These are phyloP conservation scores for Agonum fuliginosum DNA, from an alignment of 2,888 invertebrate species.

Conservation along the genomic window DNA sequence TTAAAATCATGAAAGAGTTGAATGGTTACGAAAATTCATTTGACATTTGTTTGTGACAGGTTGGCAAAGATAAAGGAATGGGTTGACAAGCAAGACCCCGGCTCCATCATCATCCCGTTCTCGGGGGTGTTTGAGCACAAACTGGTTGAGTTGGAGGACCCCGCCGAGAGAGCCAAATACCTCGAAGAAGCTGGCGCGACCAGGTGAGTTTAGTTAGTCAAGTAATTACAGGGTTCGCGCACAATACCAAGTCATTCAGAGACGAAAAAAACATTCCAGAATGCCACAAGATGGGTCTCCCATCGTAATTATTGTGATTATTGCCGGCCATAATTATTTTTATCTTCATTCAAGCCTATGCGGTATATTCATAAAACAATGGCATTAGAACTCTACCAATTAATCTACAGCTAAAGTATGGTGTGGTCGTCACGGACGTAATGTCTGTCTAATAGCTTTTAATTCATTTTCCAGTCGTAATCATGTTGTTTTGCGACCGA, in stretches of 20 bases:
- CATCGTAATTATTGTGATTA: slow-evolving; percentile 59
- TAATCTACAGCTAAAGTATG: slow-evolving; percentile 56
- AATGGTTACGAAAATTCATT: neutral
- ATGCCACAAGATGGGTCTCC: slow-evolving; percentile 60
- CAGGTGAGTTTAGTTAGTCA: slow-evolving; percentile 77
- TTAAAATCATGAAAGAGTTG: neutral
- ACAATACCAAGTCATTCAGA: slow-evolving; percentile 66
- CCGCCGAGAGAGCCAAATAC: slow-evolving; percentile 83
- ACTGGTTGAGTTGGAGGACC: slow-evolving; percentile 87
- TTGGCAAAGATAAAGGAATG: slow-evolving; percentile 97
- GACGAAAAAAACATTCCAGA: slow-evolving; percentile 62
- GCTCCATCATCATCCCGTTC: slow-evolving; percentile 95
- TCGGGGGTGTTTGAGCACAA: slow-evolving; percentile 94
- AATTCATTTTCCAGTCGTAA: slow-evolving; percentile 63
- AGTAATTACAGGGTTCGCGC: slow-evolving; percentile 53
- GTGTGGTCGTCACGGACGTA: slow-evolving; percentile 51
- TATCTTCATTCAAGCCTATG: slow-evolving; percentile 40
- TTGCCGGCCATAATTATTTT: slow-evolving; percentile 56
- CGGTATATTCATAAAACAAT: slow-evolving; percentile 63
- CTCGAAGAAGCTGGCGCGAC: slow-evolving; percentile 88
- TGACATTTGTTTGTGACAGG: slow-evolving; percentile 75
- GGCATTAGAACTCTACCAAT: slow-evolving; percentile 63
- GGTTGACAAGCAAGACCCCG: slow-evolving; percentile 98
- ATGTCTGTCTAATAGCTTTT: slow-evolving; percentile 61
- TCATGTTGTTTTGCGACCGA: slow-evolving; percentile 62